Percentiles rank a stretch among this genome's conserved stretches.
Evolutionary conservation across 2,113 vertebrate genomes (phyloP).

Genomic region (Hydrochoerus hydrochaeris): DNA sequence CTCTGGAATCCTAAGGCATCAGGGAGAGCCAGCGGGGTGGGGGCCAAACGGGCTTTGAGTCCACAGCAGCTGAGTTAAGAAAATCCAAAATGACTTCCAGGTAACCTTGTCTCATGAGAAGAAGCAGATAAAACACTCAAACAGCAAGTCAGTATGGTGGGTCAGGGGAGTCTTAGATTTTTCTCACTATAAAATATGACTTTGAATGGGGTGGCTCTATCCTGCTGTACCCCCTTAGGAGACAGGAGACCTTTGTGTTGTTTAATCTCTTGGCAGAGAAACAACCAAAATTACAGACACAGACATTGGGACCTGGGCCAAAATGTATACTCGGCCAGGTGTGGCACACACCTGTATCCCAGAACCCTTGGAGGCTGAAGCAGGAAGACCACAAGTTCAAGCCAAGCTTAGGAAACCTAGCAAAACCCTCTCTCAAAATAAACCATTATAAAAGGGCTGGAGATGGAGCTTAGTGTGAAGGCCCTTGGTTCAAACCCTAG

Average conservation of each 20-base stretch:
- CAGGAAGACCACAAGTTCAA: background rate
- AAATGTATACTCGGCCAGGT: background rate
- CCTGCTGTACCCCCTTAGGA: background rate
- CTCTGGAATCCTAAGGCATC: background rate
- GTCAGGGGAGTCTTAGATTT: background rate
- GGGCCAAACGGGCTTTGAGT: background rate
- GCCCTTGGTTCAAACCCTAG: background rate
- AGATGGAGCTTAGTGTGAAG: background rate
- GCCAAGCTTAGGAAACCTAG: background rate
- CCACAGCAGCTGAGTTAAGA: background rate
- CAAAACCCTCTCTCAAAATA: background rate
- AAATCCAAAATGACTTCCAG: slow-evolving; percentile 34
- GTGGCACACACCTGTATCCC: background rate
- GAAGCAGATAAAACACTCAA: background rate
- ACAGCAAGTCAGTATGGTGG: background rate
- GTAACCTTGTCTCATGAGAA: background rate
- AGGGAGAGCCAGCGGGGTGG: background rate
- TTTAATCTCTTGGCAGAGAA: background rate
- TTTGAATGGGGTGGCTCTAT: fast-evolving
- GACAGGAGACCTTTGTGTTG: background rate
- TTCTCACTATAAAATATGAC: fast-evolving
- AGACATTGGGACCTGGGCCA: background rate
- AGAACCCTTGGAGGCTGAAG: background rate
- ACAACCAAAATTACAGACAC: background rate
- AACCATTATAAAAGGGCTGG: background rate